Conservation (phyloP, 2,797 vertebrate genomes). For the Chrosomus eos region DNA sequence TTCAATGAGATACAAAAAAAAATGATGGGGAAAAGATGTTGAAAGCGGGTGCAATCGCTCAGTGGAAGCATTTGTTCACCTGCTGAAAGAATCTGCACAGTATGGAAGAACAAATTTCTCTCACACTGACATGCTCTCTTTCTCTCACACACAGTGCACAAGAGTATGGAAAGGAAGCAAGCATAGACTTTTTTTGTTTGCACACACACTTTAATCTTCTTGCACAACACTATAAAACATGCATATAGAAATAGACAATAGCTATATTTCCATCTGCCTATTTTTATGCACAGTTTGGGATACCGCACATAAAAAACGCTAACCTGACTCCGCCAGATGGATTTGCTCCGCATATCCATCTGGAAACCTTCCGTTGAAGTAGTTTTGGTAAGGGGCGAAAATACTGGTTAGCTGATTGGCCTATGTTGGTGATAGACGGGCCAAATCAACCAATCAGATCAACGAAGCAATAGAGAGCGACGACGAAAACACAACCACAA, state of each 20-base stretch:
- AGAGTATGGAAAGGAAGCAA: not conserved
- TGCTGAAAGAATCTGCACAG: constrained; percentile 17
- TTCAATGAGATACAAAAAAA: too few relatives aligned
- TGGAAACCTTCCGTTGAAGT: too few relatives aligned
- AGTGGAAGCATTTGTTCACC: constrained; percentile 17
- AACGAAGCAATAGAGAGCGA: too few relatives aligned
- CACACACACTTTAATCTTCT: not conserved
- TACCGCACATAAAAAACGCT: not conserved
- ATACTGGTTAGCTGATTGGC: too few relatives aligned
- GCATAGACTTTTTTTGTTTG: not conserved
- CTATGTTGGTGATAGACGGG: too few relatives aligned
- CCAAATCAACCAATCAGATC: too few relatives aligned
- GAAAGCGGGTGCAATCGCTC: constrained; percentile 13
- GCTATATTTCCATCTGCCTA: not conserved
- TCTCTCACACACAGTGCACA: not conserved
- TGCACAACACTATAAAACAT: not conserved
- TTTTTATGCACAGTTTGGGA: not conserved
- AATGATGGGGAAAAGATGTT: not conserved
- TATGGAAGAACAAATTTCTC: not conserved
- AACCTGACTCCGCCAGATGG: too few relatives aligned
- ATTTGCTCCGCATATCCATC: too few relatives aligned
- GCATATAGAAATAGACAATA: not conserved
- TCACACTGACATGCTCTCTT: constrained; percentile 25
- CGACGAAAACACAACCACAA: too few relatives aligned
- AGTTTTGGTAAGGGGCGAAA: too few relatives aligned